Evolutionary conservation across 2,113 vertebrate genomes (phyloP).

Genomic region (Leptosomus discolor): DNA sequence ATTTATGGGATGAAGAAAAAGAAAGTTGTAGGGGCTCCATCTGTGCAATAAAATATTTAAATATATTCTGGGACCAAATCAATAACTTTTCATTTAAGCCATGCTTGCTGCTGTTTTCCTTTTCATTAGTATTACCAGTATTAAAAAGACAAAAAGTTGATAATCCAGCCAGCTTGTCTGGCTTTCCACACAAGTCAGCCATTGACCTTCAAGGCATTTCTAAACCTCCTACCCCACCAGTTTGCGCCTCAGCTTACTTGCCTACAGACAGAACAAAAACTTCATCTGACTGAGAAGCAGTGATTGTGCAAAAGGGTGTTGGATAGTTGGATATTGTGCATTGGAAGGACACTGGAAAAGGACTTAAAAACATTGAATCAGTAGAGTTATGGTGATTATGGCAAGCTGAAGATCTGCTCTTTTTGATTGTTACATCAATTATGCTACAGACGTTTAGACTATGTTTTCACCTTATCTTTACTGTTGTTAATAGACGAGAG

Average conservation of each 20-base stretch:
- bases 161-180: neutral
- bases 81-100: constrained; percentile 6
- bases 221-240: neutral
- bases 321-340: neutral
- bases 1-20: constrained; percentile 17
- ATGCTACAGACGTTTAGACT: neutral
- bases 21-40: neutral
- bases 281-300: neutral
- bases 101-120: neutral
- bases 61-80: neutral
- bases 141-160: neutral
- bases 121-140: neutral
- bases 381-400: neutral
- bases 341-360: neutral
- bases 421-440: neutral
- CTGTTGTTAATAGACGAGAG: neutral
- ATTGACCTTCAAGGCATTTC: neutral
- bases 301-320: neutral
- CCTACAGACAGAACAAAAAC: neutral
- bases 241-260: neutral
- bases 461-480: neutral
- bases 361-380: neutral
- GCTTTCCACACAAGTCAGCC: neutral
- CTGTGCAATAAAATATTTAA: constrained; percentile 42
- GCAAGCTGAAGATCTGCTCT: neutral